A percentile compares a stretch with the other conserved stretches of the same genome.
Evolutionary conservation across 1,140 invertebrate species (phyloP).

Genomic region (Cherax destructor): DNA sequence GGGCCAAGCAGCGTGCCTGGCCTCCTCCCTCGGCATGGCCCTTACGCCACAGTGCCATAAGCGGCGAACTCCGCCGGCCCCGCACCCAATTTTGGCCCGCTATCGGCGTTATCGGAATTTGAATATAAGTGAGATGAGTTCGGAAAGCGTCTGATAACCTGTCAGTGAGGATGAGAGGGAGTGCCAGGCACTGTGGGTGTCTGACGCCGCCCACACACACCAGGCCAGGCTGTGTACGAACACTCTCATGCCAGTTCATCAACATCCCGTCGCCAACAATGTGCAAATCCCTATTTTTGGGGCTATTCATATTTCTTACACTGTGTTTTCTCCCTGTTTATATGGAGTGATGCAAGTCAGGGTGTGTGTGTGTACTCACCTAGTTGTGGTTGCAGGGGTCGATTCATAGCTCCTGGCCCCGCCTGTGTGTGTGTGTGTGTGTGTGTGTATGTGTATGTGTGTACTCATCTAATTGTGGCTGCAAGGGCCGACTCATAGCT

Average conservation of each 20-base stretch:
- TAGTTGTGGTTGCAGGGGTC: too few species aligned
- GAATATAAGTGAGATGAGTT: constrained; percentile 64
- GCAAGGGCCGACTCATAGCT: too few species aligned
- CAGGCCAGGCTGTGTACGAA: neutral
- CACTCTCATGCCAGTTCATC: neutral
- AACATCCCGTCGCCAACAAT: neutral
- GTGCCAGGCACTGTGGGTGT: constrained; percentile 52
- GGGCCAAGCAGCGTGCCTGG: constrained; percentile 14
- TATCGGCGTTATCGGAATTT: constrained; percentile 69
- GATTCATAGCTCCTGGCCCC: too few species aligned
- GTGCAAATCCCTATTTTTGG: neutral
- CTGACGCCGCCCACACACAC: constrained; percentile 25
- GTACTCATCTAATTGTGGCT: too few species aligned
- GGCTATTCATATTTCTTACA: too few species aligned
- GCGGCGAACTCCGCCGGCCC: constrained; percentile 16
- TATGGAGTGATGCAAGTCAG: too few species aligned
- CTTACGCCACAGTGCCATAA: constrained; percentile 8
- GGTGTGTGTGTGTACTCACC: too few species aligned
- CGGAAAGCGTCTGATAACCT: constrained; percentile 63
- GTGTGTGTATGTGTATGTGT: too few species aligned
- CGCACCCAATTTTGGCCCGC: constrained; percentile 33
- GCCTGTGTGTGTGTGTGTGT: too few species aligned
- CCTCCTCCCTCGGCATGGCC: constrained; percentile 59
- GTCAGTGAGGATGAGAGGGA: constrained; percentile 72
- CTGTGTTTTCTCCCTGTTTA: too few species aligned